Base-by-base conservation (phyloP, 2,113 vertebrate species). In the Choloepus hoffmanni region DNA sequence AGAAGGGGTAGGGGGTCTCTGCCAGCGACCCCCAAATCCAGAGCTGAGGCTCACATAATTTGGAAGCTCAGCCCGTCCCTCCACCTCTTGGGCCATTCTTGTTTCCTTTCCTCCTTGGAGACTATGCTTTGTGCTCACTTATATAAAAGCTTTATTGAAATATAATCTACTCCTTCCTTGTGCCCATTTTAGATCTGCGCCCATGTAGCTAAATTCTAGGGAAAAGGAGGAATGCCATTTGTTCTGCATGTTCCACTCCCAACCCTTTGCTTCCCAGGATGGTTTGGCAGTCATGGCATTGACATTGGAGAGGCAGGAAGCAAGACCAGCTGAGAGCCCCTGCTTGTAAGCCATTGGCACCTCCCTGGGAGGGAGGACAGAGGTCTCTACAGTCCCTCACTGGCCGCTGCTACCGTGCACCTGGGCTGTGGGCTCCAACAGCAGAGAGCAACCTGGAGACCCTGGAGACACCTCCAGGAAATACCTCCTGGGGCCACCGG, bases 351-450 rank as follows among this genome's bases (percentile, higher is more conserved):
- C 53, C 50, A 13, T 3, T 0, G 4, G 48, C 70, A 48, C 48
- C 23, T 81, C 55, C 50, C 33, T 11, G 33, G 60, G 30, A 43
- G 10, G 2, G 50, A 50, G 14, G 63, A 19, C 53, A 33, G 28
- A 40, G 40, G 30, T 43, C 48, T 68, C 92, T 3, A 36, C 36
- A 43, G 48, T 24, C 65, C 30, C 30, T n/a, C 30, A 0, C 4
- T 5, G 1, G 14, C 63, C n/a, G 77, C 43, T 30, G 36, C n/a
- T 55, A 23, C 68, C 3, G 13, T 26, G n/a, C 63, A 14, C 21
- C 10, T 5, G n/a, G 23, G 0, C 16, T 5, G 0, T 5, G 23
- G 40, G 70, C 26, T 23, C 0, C 33, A 30, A 6, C 36, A 13
- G 21, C 33, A n/a, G 21, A 33, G 10, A 21, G 18, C 21, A 53